Percentiles rank a stretch among this genome's conserved stretches.
phyloP scores from a whole-genome alignment of 2,888 invertebrate genomes.

The Stenolophus ochropezus region DNA sequence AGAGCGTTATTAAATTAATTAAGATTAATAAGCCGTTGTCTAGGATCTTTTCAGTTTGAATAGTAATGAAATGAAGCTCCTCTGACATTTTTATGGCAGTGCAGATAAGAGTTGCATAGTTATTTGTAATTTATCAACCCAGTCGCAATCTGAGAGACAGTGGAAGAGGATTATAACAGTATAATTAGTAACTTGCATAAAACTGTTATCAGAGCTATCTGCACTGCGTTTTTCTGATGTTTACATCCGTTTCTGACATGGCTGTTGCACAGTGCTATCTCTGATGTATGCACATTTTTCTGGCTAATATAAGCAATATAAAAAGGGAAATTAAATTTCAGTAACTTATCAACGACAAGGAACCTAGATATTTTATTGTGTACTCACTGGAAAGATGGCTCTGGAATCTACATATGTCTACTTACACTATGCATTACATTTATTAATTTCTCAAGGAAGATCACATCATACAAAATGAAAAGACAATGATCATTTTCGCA shows the following conservation, averaged over 20 bases:
- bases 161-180: conserved; percentile 33
- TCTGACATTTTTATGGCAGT: conserved; percentile 27
- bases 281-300: conserved; percentile 35
- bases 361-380: conserved; percentile 28
- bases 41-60: conserved; percentile 22
- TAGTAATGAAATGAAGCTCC: conserved; percentile 26
- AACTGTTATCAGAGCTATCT: conserved; percentile 32
- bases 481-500: too few relatives aligned
- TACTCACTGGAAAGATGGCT: conserved; percentile 21
- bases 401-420: conserved; percentile 12
- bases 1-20: conserved; percentile 25
- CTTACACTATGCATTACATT: too few relatives aligned
- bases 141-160: conserved; percentile 29
- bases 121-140: conserved; percentile 40
- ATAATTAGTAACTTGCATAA: conserved; percentile 43
- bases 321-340: conserved; percentile 33
- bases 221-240: conserved; percentile 37
- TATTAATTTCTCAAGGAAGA: too few relatives aligned
- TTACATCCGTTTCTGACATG: conserved; percentile 51
- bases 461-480: too few relatives aligned
- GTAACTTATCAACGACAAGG: conserved; percentile 16
- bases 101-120: conserved; percentile 18
- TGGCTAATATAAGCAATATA: conserved; percentile 37
- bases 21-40: conserved; percentile 6
- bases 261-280: conserved; percentile 32